A percentile compares a stretch with the other conserved stretches of the same genome.
Conservation (phyloP, 2,888 invertebrate species). For the Zelleria hepariella region DNA sequence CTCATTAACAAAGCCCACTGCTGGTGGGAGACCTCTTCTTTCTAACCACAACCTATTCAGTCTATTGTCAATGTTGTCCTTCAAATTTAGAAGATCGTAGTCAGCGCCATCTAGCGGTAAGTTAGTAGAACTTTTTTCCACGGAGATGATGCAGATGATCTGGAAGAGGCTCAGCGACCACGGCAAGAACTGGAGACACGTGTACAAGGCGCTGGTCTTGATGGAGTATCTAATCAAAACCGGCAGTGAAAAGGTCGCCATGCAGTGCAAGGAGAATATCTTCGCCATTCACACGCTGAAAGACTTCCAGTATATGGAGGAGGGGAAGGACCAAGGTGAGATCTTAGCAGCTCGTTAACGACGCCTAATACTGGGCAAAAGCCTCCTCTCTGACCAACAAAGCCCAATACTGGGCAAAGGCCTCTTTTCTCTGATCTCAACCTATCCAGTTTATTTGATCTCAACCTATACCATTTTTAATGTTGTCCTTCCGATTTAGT, state of each 20-base stretch:
- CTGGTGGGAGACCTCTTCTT: not conserved
- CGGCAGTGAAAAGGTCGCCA: constrained; percentile 98
- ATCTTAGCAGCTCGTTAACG: too few species aligned
- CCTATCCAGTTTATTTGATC: too few species aligned
- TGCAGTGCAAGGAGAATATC: constrained; percentile 99
- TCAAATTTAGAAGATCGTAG: too few species aligned
- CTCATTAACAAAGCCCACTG: not conserved
- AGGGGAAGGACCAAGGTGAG: constrained; percentile 94
- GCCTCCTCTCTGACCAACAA: not conserved
- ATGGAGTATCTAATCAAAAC: constrained; percentile 99
- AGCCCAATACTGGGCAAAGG: not conserved
- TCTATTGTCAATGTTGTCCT: too few species aligned
- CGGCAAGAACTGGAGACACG: constrained; percentile 99
- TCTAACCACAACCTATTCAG: too few species aligned
- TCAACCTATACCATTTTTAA: too few species aligned
- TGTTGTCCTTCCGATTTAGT: too few species aligned
- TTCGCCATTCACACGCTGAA: constrained; percentile 98
- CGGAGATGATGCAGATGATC: constrained; percentile 99
- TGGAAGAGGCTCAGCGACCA: constrained; percentile 99
- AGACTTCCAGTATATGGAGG: constrained; percentile 98
- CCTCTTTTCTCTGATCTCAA: too few species aligned
- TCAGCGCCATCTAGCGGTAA: too few species aligned
- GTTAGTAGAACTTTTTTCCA: too few species aligned
- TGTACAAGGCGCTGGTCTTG: constrained; percentile 92
- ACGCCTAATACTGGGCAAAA: not conserved